Evolutionary conservation across 2,888 invertebrate genomes (phyloP).

Genomic region (Amphipyra tragopoginis): DNA sequence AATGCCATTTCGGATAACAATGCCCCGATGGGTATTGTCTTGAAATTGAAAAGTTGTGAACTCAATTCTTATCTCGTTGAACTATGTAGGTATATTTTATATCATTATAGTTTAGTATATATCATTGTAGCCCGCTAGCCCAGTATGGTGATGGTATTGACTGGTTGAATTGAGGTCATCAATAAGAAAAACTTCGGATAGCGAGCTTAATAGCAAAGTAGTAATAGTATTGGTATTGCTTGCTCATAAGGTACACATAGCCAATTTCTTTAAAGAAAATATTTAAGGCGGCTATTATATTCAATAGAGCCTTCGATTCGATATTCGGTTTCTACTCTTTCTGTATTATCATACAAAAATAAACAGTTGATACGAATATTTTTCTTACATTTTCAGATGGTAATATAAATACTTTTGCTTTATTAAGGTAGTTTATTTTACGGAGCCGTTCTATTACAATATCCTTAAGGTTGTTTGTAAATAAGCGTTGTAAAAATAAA

Average conservation of each 20-base stretch:
- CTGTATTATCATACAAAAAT: conserved; percentile 29
- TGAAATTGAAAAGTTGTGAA: conserved; percentile 14
- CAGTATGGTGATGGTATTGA: no score
- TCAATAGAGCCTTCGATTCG: not conserved
- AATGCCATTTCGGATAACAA: conserved; percentile 34
- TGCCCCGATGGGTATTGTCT: conserved; percentile 12
- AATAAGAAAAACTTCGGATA: no score
- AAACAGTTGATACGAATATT: conserved; percentile 39
- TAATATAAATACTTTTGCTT: conserved; percentile 29
- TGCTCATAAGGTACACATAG: no score
- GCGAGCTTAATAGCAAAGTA: no score
- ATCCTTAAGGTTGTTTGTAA: conserved; percentile 43
- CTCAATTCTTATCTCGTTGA: not conserved
- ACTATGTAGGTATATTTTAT: not conserved
- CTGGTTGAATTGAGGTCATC: no score
- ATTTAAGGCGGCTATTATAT: conserved; percentile 14
- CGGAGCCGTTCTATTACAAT: conserved; percentile 43
- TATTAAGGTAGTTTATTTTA: conserved; percentile 34
- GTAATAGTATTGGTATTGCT: no score
- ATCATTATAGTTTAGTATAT: no score
- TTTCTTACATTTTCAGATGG: conserved; percentile 32
- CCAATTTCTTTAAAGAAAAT: no score
- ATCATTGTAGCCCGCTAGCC: no score
- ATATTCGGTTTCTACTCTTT: conserved; percentile 7
- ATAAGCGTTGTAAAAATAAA: conserved; percentile 42